These are phyloP conservation scores for Drosophila pseudoananassae DNA, from an alignment of 1,140 invertebrate species.

Conservation along the genomic window DNA sequence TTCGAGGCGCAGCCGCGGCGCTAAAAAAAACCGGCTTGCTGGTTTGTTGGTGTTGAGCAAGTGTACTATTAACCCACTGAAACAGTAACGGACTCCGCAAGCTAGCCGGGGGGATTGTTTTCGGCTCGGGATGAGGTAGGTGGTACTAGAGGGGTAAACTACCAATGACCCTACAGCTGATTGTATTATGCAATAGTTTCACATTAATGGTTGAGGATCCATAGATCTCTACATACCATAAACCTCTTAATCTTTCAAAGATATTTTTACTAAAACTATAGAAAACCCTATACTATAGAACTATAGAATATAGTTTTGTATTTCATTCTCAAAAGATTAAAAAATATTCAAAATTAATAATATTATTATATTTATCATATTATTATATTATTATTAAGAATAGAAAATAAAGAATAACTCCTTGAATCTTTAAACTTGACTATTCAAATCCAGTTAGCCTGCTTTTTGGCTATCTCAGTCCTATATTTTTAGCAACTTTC, in stretches of 20 bases:
- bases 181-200: conserved; percentile 40
- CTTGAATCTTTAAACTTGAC: not conserved
- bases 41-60: conserved; percentile 62
- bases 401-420: no score
- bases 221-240: not conserved
- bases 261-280: no score
- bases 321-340: no score
- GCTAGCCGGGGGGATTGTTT: conserved; percentile 28
- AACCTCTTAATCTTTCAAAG: no score
- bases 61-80: conserved; percentile 83
- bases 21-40: conserved; percentile 51
- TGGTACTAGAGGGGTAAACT: not conserved
- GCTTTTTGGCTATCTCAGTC: not conserved
- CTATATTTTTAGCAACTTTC: not conserved
- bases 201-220: not conserved
- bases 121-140: not conserved
- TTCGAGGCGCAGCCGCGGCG: conserved; percentile 21
- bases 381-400: no score
- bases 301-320: no score
- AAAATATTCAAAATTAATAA: no score
- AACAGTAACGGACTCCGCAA: conserved; percentile 70
- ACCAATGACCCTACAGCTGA: conserved; percentile 10
- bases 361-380: no score
- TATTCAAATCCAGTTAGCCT: not conserved
- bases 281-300: no score